These are phyloP conservation scores for Ranitomeya variabilis DNA, from an alignment of 2,113 vertebrate species.

Conservation along the genomic window DNA sequence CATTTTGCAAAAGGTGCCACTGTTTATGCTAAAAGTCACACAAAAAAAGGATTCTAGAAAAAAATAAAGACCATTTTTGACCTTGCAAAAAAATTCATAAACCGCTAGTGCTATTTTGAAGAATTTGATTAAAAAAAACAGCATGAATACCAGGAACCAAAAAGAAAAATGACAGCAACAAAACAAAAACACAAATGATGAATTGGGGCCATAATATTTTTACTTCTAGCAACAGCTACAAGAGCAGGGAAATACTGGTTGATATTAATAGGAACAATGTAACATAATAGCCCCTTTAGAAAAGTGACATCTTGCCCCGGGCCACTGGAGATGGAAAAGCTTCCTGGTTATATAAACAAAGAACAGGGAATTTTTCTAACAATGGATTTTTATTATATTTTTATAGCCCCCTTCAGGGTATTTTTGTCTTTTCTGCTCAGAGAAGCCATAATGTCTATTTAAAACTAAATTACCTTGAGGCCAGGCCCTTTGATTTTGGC, in stretches of 20 bases:
- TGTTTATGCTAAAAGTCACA: too few species aligned
- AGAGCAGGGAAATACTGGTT: neutral
- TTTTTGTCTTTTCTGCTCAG: slow-evolving; percentile 27
- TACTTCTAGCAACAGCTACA: neutral
- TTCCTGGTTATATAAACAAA: slow-evolving; percentile 36
- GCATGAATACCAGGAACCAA: neutral
- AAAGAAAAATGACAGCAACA: too few species aligned
- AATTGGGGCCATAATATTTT: neutral
- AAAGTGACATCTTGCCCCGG: slow-evolving; percentile 23
- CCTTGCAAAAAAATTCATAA: too few species aligned
- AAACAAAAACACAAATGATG: too few species aligned
- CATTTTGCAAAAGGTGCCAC: too few species aligned
- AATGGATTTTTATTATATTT: slow-evolving; percentile 34
- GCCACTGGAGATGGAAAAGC: slow-evolving; percentile 28
- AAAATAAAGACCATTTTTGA: too few species aligned
- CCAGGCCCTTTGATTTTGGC: slow-evolving; percentile 16
- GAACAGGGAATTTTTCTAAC: slow-evolving; percentile 7
- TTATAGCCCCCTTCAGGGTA: slow-evolving; percentile 10
- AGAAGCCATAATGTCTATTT: neutral
- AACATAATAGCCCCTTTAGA: slow-evolving; percentile 33
- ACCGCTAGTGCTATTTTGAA: neutral
- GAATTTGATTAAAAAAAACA: neutral
- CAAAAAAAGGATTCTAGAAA: too few species aligned
- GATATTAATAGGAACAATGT: slow-evolving; percentile 1
- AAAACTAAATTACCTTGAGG: slow-evolving; percentile 33